Evolutionary conservation across 2,888 invertebrate species (phyloP), one percentile per base, ranked within the genome.

Genomic region (Lapara coniferarum): DNA sequence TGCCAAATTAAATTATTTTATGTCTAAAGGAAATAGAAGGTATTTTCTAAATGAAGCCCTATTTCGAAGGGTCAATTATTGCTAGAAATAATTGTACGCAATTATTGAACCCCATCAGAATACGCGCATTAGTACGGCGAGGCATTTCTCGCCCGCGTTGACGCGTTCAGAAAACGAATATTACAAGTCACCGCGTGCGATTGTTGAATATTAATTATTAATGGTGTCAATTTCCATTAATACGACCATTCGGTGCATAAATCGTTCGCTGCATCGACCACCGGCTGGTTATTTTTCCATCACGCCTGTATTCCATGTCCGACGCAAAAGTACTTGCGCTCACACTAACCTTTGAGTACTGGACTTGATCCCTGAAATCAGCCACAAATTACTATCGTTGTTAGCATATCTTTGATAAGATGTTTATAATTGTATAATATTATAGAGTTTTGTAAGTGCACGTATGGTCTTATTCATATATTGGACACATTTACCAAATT

Each of bases 161-260:
- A 25, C 25, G 25, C 25, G 25, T 25, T 25, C 25, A 25, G 25
- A 25, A 25, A 25, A 25, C 25, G 25, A 25, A 25, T 25, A 25
- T 25, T 25, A 25, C 25, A 25, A 25, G 2, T 2, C 25, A 25
- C 25, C 2, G 25, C 25, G 1, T 25, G 25, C 25, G 25, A 25
- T 2, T 25, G 25, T 2, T 25, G 25, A 25, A 25, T n/a, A n/a
- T n/a, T n/a, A n/a, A n/a, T n/a, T n/a, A n/a, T n/a, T n/a, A n/a
- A n/a, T n/a, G 87, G 91, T 91, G 91, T 92, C 90, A 89, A 89
- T 91, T 91, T 91, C 89, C 91, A 91, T 90, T 91, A 90, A 91
- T 90, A 85, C 76, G 87, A 80, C 88, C 83, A 92, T 92, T 90
- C 78, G 84, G 81, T 85, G 87, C 86, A 90, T 91, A 91, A 92